Evolutionary conservation across 2,797 vertebrate species (phyloP).

Genomic region (Sarcoramphus papa): DNA sequence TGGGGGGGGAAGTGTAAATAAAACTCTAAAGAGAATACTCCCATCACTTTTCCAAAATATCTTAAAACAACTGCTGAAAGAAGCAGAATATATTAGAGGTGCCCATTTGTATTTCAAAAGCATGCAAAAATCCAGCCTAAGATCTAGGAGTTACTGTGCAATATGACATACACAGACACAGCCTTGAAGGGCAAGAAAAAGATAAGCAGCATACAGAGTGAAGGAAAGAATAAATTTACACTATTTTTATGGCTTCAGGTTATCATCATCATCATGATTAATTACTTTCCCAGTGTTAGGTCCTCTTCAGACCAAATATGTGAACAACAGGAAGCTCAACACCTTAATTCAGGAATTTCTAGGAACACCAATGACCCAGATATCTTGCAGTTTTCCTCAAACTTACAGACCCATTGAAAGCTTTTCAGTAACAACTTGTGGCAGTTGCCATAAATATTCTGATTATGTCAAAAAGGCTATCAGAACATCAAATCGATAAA

Average conservation of each 20-base stretch:
- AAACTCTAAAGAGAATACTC: background rate
- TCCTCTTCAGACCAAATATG: background rate
- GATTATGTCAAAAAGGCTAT: background rate
- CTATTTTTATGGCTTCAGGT: background rate
- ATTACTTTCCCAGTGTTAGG: background rate
- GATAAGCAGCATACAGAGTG: background rate
- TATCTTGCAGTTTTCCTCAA: background rate
- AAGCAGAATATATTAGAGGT: background rate
- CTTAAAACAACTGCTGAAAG: background rate
- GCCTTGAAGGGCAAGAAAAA: background rate
- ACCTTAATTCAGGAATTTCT: background rate
- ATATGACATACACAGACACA: background rate
- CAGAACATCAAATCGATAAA: background rate
- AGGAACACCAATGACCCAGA: background rate
- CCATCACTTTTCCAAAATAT: background rate
- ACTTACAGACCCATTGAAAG: background rate
- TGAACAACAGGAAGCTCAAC: background rate
- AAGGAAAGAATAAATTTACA: background rate
- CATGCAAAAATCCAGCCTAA: background rate
- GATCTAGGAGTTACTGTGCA: background rate
- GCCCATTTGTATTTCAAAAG: background rate
- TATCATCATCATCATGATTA: background rate
- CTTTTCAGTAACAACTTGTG: background rate
- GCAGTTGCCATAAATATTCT: background rate
- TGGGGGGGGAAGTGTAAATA: background rate